Base-by-base conservation (phyloP, 2,113 vertebrate genomes). In the Amazona guildingii region DNA sequence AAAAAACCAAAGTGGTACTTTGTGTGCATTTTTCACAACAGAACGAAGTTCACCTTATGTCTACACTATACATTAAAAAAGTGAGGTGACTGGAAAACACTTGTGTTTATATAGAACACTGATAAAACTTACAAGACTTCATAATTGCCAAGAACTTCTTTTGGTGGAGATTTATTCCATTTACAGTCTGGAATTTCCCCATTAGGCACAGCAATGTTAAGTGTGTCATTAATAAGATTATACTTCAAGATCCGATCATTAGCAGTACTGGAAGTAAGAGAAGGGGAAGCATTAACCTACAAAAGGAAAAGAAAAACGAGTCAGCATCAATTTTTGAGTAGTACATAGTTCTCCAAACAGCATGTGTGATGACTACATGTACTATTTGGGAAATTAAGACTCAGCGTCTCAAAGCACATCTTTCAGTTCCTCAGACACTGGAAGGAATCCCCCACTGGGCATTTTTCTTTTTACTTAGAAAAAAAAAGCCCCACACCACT, bases 221-320 rank as follows among this genome's bases (percentile, higher is more conserved):
- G 98, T 0, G 99, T 99, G 97, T 99, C 99, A 14, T 99, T 99
- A 86, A 99, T 99, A 57, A 99, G 98, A 97, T 99, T 99, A 92
- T 99, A 99, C 95, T 99, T 99, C 39, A 99, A 98, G 96, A 99
- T 99, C 9, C 99, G 99, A 89, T 99, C 99, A 1, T 99, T 99
- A 72, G 99, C 99, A 0, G 99, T 99, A 97, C 99, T 99, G 96
- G 99, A 99, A 75, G 99, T 99, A 62, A 99, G 98, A 27, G 99
- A 99, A 5, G 99, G 99, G 11, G 99, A 99, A 21, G 99, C 99
- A 4, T 99, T 99, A 35, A 99, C 99, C 99, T 99, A 91, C 11
- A 61, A 92, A 57, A 88, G 43, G 31, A 51, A 27, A 46, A 61
- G 62, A 75, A 37, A 3, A 21, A 23, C 6, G 33, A 5, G 52